These are phyloP conservation scores for Prunella fulvescens DNA, from an alignment of 2,113 vertebrate species.

Conservation along the genomic window DNA sequence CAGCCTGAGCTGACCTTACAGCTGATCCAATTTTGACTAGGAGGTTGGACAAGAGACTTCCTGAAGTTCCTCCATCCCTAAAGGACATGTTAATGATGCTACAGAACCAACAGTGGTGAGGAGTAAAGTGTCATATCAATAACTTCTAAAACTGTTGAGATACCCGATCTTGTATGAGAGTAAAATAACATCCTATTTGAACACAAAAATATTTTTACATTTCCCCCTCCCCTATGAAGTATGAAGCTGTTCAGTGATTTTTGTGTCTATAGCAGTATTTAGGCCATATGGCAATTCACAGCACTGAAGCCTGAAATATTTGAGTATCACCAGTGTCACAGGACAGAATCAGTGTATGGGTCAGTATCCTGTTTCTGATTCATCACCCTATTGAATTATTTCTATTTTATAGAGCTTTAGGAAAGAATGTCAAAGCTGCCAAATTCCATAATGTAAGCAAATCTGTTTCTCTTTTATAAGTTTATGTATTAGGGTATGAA, in stretches of 20 bases:
- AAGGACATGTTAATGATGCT: not conserved
- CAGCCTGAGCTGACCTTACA: not conserved
- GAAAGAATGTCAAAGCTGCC: not conserved
- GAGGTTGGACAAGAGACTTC: not conserved
- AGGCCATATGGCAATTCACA: not conserved
- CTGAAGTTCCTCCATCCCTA: not conserved
- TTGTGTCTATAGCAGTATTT: not conserved
- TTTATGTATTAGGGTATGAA: not conserved
- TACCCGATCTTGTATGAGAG: not conserved
- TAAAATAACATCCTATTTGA: not conserved
- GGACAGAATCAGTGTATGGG: not conserved
- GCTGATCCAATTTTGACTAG: not conserved
- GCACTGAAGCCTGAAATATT: not conserved
- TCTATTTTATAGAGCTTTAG: not conserved
- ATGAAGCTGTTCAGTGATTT: not conserved
- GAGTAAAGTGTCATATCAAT: not conserved
- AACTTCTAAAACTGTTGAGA: not conserved
- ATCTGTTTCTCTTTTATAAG: not conserved
- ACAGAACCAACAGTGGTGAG: not conserved
- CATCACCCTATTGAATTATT: not conserved
- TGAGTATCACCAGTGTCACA: not conserved
- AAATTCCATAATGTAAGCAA: not conserved
- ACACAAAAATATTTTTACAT: not conserved
- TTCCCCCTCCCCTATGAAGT: accelerated
- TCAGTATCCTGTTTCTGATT: not conserved